phyloP scores from a whole-genome alignment of 2,888 invertebrate species.

The Axea sp. region DNA sequence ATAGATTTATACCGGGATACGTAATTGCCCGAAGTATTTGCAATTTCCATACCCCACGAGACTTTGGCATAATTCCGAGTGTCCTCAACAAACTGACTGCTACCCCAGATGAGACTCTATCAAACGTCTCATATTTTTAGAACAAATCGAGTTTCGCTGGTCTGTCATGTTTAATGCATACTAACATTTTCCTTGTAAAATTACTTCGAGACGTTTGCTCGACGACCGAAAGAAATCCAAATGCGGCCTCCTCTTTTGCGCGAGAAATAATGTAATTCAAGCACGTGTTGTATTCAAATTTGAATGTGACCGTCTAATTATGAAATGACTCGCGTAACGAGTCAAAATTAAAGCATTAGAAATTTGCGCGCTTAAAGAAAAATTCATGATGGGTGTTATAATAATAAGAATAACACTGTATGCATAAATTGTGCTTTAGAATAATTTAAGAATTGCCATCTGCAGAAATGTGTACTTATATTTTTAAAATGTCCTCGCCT shows the following conservation, averaged over 20 bases:
- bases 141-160: conserved; percentile 26
- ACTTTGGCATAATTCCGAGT: conserved; percentile 26
- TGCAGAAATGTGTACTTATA: too few species aligned
- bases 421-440: too few species aligned
- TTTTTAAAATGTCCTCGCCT: too few species aligned
- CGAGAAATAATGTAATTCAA: conserved; percentile 7
- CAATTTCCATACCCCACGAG: conserved; percentile 18
- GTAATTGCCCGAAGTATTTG: conserved; percentile 22
- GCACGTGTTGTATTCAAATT: conserved; percentile 9
- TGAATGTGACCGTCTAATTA: conserved; percentile 1
- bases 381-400: too few species aligned
- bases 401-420: too few species aligned
- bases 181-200: conserved; percentile 36
- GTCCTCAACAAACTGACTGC: conserved; percentile 22
- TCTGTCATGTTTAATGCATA: conserved; percentile 39
- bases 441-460: too few species aligned
- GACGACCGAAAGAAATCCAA: conserved; percentile 10
- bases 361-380: too few species aligned
- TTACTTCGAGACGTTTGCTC: conserved; percentile 33
- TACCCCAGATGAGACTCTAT: conserved; percentile 22
- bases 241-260: neutral
- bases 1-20: conserved; percentile 15
- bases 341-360: too few species aligned
- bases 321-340: too few species aligned
- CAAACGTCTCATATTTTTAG: conserved; percentile 32